Percentiles rank a stretch among this genome's conserved stretches.
Conservation (phyloP, 2,797 vertebrate genomes). For the Sebastes itinus region DNA sequence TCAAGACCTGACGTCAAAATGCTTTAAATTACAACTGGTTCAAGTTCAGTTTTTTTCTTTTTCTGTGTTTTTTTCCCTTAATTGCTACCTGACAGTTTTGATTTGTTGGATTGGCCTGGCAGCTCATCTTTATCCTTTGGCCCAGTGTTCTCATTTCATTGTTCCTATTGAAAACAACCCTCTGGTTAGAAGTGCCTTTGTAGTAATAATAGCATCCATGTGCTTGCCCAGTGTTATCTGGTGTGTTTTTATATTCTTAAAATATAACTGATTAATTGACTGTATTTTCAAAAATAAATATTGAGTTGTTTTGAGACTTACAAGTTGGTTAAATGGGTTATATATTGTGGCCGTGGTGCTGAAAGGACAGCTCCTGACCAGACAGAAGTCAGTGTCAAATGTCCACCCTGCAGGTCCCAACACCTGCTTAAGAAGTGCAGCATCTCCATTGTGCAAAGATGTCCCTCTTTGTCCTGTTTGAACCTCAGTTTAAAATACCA, state of each 20-base stretch:
- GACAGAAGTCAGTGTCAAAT: not conserved
- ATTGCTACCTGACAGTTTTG: too few relatives aligned
- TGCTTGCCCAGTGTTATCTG: too few relatives aligned
- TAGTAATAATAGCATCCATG: too few relatives aligned
- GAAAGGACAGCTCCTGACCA: conserved; percentile 58
- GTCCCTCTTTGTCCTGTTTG: conserved; percentile 1
- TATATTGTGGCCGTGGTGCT: conserved; percentile 37
- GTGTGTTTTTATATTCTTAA: not conserved
- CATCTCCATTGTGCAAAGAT: too few relatives aligned
- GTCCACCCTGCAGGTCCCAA: not conserved
- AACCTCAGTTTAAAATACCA: conserved; percentile 16
- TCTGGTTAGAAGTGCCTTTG: too few relatives aligned
- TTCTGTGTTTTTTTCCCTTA: too few relatives aligned
- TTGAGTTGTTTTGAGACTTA: not conserved
- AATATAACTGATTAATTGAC: not conserved
- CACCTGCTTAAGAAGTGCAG: not conserved
- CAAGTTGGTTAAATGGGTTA: not conserved
- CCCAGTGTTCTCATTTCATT: too few relatives aligned
- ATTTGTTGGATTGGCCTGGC: too few relatives aligned
- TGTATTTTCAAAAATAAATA: not conserved
- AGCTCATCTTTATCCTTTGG: too few relatives aligned
- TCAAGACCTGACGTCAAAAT: not conserved
- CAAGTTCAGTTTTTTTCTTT: too few relatives aligned
- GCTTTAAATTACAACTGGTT: too few relatives aligned
- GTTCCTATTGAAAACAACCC: too few relatives aligned